These are phyloP conservation scores for Fistularia commersonii DNA, from an alignment of 2,797 vertebrate species.

Conservation along the genomic window DNA sequence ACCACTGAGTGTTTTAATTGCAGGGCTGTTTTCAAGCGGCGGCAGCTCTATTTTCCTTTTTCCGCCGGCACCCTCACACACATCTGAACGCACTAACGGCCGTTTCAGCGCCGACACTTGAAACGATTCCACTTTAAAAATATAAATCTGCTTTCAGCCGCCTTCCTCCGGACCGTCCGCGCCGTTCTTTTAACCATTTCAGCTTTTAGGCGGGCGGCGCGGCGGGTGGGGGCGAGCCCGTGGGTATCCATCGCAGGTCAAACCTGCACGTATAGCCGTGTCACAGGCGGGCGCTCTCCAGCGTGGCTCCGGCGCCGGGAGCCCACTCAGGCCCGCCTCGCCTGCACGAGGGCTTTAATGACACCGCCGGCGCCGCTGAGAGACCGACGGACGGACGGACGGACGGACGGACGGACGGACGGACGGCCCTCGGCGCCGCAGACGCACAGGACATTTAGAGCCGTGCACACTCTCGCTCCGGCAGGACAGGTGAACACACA, in stretches of 20 bases:
- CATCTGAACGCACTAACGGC: conserved; percentile 13
- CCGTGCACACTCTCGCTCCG: conserved; percentile 73
- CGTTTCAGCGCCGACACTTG: conserved; percentile 33
- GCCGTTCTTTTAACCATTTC: conserved; percentile 43
- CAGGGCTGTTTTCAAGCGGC: too few species aligned
- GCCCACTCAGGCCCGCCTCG: conserved; percentile 72
- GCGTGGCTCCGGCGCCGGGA: conserved; percentile 73
- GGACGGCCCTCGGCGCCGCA: conserved; percentile 57
- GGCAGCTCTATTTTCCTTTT: conserved; percentile 6
- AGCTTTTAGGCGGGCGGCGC: conserved; percentile 10
- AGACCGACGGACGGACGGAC: conserved; percentile 54
- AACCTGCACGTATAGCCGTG: conserved; percentile 60
- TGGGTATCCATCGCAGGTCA: conserved; percentile 55
- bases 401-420: too few species aligned
- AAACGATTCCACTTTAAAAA: conserved; percentile 36
- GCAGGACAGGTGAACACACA: conserved; percentile 68
- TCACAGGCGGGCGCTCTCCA: conserved; percentile 69
- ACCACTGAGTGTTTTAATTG: too few species aligned
- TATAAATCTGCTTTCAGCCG: not conserved
- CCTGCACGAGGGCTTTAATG: conserved; percentile 64
- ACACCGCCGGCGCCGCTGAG: conserved; percentile 52
- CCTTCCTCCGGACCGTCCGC: too few species aligned
- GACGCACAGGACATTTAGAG: conserved; percentile 71
- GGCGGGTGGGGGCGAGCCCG: conserved; percentile 28
- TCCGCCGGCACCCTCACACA: conserved; percentile 9